Evolutionary conservation across 2,797 vertebrate genomes (phyloP).

Genomic region (Lacerta bilineata): DNA sequence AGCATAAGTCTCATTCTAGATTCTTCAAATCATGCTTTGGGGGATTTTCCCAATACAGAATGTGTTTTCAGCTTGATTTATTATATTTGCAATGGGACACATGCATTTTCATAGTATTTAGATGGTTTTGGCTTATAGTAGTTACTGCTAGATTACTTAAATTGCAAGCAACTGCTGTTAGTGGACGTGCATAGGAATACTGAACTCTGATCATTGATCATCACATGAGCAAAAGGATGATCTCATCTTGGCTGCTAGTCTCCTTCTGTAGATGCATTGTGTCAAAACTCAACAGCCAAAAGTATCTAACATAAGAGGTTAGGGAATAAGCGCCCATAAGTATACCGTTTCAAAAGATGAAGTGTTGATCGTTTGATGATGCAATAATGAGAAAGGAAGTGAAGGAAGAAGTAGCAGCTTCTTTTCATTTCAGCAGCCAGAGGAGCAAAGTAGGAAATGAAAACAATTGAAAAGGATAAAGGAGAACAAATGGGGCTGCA

Average conservation of each 20-base stretch:
- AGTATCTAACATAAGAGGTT: not conserved
- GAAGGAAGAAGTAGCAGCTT: not conserved
- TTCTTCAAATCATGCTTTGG: too few relatives aligned
- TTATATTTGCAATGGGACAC: not conserved
- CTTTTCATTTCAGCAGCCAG: conserved; percentile 32
- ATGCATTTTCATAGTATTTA: not conserved
- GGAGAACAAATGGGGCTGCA: conserved; percentile 13
- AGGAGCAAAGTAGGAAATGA: conserved; percentile 30
- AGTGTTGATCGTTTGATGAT: not conserved
- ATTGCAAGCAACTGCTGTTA: not conserved
- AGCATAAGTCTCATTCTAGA: not conserved
- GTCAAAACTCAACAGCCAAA: not conserved
- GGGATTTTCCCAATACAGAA: not conserved
- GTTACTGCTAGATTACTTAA: not conserved
- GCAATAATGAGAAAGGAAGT: conserved; percentile 21
- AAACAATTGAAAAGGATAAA: conserved; percentile 31
- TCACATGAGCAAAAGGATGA: not conserved
- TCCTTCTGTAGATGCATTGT: not conserved
- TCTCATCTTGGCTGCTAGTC: not conserved
- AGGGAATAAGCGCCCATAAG: not conserved
- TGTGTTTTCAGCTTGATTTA: not conserved
- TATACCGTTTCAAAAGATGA: conserved; percentile 1
- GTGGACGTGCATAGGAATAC: not conserved
- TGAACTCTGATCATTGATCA: not conserved
- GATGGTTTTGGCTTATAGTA: not conserved